Percentiles rank a stretch among this genome's conserved stretches.
These are phyloP conservation scores for Papilio polyxenes DNA, from an alignment of 1,140 invertebrate genomes.

Conservation along the genomic window DNA sequence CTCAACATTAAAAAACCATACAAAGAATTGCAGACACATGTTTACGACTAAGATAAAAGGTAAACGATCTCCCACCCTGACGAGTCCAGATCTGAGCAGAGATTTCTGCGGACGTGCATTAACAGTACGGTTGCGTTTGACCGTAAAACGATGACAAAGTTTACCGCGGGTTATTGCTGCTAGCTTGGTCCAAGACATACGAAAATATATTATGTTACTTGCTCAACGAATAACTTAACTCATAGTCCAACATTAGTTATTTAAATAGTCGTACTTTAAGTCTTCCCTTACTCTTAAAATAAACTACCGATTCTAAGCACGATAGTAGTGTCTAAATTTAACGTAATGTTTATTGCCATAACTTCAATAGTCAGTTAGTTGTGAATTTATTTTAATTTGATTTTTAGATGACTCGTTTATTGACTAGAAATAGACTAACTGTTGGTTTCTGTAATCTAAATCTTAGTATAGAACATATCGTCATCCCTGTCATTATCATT, in stretches of 20 bases:
- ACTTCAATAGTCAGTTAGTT: no score
- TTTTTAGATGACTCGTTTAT: no score
- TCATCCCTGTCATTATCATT: no score
- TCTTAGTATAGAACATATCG: no score
- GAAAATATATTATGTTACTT: background rate
- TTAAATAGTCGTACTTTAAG: no score
- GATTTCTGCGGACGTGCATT: constrained; percentile 42
- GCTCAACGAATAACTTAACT: background rate
- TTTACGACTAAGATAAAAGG: constrained; percentile 33
- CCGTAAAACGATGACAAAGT: constrained; percentile 50
- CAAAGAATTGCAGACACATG: background rate
- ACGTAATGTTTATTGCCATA: no score
- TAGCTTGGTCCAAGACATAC: constrained; percentile 36
- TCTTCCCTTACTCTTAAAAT: no score
- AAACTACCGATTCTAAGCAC: no score
- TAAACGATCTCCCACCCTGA: constrained; percentile 22
- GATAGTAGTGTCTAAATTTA: no score
- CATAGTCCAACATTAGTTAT: background rate
- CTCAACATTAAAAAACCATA: constrained; percentile 32
- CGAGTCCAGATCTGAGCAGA: constrained; percentile 35
- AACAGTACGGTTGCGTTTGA: constrained; percentile 45
- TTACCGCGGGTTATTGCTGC: constrained; percentile 34
- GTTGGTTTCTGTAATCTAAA: no score
- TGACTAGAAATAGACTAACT: no score
- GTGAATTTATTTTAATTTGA: no score